Percentiles rank a stretch among this genome's conserved stretches.
phyloP scores from a whole-genome alignment of 1,140 invertebrate genomes.

The Vanessa tameamea region DNA sequence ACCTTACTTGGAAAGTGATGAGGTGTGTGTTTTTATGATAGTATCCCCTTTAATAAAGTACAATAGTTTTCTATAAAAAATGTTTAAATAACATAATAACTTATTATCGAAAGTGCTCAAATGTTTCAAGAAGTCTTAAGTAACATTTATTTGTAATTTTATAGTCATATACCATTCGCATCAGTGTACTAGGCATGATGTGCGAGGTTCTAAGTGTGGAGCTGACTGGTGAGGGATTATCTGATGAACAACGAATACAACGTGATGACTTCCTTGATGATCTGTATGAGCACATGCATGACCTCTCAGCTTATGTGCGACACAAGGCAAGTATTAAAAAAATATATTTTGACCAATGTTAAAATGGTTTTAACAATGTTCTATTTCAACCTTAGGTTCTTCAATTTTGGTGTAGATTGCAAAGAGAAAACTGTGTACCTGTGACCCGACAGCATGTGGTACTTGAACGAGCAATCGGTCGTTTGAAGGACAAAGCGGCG shows the following conservation, averaged over 20 bases:
- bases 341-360: no score
- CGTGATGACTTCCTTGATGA: constrained; percentile 87
- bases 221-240: constrained; percentile 86
- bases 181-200: constrained; percentile 89
- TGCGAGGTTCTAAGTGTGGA: constrained; percentile 86
- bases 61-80: no score
- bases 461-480: constrained; percentile 83
- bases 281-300: constrained; percentile 90
- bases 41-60: no score
- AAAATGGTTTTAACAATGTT: no score
- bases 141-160: neutral
- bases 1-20: constrained; percentile 75
- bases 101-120: no score
- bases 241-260: constrained; percentile 83
- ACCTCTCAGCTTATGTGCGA: constrained; percentile 90
- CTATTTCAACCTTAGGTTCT: constrained; percentile 79
- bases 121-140: no score
- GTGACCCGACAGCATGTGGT: constrained; percentile 84
- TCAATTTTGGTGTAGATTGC: constrained; percentile 88
- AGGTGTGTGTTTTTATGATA: constrained; percentile 51
- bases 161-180: constrained; percentile 89
- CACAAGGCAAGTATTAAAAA: constrained; percentile 81
- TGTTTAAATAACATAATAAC: no score
- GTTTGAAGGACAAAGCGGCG: constrained; percentile 89
- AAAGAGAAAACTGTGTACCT: constrained; percentile 87